Conservation (phyloP, 2,113 vertebrate species). For the Ivindomyrus marchei region DNA sequence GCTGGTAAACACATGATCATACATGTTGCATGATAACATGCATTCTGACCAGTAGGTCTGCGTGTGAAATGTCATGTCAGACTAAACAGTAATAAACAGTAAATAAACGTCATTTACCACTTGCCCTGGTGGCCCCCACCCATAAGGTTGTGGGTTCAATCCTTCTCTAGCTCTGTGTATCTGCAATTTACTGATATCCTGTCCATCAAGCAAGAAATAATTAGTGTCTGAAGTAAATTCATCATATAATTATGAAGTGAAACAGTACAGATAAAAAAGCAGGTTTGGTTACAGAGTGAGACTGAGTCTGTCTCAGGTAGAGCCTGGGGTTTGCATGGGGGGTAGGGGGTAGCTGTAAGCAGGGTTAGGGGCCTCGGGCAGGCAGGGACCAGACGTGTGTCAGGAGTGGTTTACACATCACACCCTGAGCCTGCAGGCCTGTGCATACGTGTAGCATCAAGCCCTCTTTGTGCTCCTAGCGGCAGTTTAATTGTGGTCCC, state of each 20-base stretch:
- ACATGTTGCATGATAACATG: background rate
- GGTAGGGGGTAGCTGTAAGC: background rate
- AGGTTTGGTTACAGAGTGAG: background rate
- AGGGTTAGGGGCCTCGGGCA: background rate
- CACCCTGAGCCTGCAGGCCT: background rate
- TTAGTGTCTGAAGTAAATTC: background rate
- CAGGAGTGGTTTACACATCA: background rate
- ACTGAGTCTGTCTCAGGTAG: background rate
- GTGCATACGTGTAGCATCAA: background rate
- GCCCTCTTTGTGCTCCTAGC: background rate
- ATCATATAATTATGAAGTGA: background rate
- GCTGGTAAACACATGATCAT: background rate
- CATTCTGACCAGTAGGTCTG: background rate
- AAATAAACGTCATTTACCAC: background rate
- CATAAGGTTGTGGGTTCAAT: background rate
- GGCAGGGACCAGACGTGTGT: background rate
- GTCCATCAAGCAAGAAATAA: background rate
- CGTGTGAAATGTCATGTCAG: background rate
- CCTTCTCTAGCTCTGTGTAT: background rate
- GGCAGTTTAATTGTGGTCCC: background rate
- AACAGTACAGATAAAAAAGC: background rate
- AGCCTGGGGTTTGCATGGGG: background rate
- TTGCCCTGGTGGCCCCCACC: background rate
- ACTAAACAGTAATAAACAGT: background rate
- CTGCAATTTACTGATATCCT: background rate